Evolutionary conservation across 2,113 vertebrate species (phyloP).

Genomic region (Ardeotis arabs): DNA sequence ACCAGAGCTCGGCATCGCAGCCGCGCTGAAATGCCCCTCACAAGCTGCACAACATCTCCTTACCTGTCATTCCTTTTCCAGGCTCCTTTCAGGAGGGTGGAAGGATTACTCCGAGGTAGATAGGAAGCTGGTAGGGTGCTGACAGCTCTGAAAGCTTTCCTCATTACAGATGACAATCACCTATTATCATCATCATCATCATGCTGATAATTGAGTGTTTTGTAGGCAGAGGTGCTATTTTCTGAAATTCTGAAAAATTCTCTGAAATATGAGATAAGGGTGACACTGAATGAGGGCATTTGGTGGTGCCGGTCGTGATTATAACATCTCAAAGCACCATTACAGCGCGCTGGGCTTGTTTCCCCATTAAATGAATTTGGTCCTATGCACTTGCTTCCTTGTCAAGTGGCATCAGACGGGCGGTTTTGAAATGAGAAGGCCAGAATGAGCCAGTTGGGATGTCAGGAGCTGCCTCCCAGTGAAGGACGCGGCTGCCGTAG

Average conservation of each 20-base stretch:
- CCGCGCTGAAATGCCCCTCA: background rate
- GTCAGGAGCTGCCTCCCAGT: background rate
- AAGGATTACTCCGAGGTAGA: background rate
- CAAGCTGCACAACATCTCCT: background rate
- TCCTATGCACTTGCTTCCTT: background rate
- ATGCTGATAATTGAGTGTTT: background rate
- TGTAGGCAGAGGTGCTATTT: slow-evolving; percentile 48
- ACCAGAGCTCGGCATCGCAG: background rate
- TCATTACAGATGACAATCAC: slow-evolving; percentile 45
- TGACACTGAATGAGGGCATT: background rate
- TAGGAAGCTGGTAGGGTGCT: slow-evolving; percentile 13
- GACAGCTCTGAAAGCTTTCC: slow-evolving; percentile 51
- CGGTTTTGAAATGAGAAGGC: background rate
- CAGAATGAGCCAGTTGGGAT: background rate
- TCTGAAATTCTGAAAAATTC: slow-evolving; percentile 37
- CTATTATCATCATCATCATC: background rate
- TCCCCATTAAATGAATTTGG: slow-evolving; percentile 25
- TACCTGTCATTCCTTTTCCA: background rate
- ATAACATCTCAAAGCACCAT: background rate
- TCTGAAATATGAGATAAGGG: background rate
- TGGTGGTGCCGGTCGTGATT: background rate
- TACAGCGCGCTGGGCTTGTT: background rate
- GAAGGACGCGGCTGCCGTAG: background rate
- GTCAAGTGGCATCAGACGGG: background rate
- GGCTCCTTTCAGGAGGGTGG: background rate